Evolutionary conservation across 2,888 invertebrate genomes (phyloP).

Genomic region (Hypomecis atomaria): DNA sequence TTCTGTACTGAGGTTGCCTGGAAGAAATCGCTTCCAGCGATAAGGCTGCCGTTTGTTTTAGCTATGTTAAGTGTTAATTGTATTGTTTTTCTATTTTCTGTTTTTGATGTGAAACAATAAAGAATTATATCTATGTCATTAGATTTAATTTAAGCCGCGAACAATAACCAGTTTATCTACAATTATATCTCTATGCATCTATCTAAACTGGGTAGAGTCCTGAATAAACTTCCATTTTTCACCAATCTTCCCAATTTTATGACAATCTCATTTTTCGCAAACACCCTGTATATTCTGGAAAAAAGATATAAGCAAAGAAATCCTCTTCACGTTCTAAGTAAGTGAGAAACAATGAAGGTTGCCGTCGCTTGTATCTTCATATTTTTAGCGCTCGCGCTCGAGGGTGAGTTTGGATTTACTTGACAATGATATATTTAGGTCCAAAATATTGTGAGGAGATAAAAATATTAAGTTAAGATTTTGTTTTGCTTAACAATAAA

Average conservation of each 20-base stretch:
- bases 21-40: no score
- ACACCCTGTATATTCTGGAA: conserved; percentile 3
- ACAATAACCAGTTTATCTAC: no score
- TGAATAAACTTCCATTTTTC: background rate
- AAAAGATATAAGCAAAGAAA: conserved; percentile 23
- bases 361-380: conserved; percentile 21
- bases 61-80: no score
- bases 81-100: no score
- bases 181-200: no score
- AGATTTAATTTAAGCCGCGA: no score
- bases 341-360: conserved; percentile 26
- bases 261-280: no score
- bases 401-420: conserved; percentile 23
- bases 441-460: background rate
- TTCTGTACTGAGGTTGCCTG: no score
- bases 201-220: background rate
- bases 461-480: background rate
- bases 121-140: no score
- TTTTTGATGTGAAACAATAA: no score
- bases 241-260: background rate
- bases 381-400: conserved; percentile 20
- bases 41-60: no score
- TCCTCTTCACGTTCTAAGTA: conserved; percentile 13
- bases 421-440: conserved; percentile 10
- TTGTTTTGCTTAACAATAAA: background rate